Evolutionary conservation across 2,113 vertebrate genomes (phyloP).

Genomic region (Zeus faber): DNA sequence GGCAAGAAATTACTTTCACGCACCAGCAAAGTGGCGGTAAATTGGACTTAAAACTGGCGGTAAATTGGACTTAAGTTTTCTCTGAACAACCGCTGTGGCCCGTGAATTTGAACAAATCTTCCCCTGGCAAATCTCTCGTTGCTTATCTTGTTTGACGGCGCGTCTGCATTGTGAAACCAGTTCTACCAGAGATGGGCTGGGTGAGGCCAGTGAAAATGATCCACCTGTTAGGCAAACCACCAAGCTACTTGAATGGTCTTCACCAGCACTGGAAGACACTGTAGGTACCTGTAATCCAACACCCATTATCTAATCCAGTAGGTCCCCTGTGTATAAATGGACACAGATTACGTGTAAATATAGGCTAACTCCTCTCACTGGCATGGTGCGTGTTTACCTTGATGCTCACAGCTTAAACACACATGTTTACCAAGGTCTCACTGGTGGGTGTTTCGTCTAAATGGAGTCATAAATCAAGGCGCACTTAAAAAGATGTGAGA

Average conservation of each 20-base stretch:
- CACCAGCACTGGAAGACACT: not conserved
- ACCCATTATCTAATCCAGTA: constrained; percentile 41
- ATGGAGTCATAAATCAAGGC: too few relatives aligned
- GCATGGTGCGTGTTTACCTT: not conserved
- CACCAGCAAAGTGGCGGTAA: too few relatives aligned
- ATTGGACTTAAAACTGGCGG: too few relatives aligned
- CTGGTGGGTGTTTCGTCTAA: too few relatives aligned
- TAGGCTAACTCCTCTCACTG: constrained; percentile 12
- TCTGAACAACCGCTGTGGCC: too few relatives aligned
- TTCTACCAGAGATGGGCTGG: constrained; percentile 15
- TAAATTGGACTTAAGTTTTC: too few relatives aligned
- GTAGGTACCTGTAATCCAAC: constrained; percentile 36
- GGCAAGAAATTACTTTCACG: too few relatives aligned
- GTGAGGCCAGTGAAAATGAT: not conserved
- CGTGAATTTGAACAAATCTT: too few relatives aligned
- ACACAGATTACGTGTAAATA: constrained; percentile 44
- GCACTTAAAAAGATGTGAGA: too few relatives aligned
- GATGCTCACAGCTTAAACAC: not conserved
- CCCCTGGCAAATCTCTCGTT: not conserved
- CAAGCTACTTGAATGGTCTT: not conserved
- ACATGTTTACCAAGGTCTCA: too few relatives aligned
- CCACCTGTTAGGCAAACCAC: not conserved
- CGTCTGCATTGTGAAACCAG: constrained; percentile 15
- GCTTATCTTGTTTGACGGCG: not conserved
- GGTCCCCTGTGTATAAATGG: constrained; percentile 51